Conservation (phyloP, 2,888 invertebrate species). For the Halocaridina rubra region DNA sequence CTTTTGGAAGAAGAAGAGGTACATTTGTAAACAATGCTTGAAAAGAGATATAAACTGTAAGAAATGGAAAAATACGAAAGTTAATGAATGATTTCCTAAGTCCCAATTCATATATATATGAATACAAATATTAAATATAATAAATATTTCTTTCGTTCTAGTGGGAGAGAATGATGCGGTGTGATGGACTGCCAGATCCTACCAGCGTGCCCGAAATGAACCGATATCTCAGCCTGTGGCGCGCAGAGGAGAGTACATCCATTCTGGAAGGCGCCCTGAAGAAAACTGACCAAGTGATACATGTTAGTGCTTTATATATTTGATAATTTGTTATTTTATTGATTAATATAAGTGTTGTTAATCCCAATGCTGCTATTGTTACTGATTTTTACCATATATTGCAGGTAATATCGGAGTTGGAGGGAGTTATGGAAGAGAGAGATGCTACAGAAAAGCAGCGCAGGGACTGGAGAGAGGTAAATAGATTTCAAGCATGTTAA, state of each 20-base stretch:
- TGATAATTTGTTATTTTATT: too few relatives aligned
- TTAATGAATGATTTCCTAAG: background rate
- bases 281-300: slow-evolving; percentile 44
- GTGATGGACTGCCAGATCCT: slow-evolving; percentile 64
- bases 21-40: background rate
- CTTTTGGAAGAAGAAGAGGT: slow-evolving; percentile 56
- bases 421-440: slow-evolving; percentile 51
- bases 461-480: slow-evolving; percentile 55
- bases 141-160: slow-evolving; percentile 12
- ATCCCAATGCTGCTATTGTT: too few relatives aligned
- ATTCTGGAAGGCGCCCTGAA: slow-evolving; percentile 28
- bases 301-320: slow-evolving; percentile 12
- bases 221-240: slow-evolving; percentile 60
- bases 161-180: slow-evolving; percentile 64
- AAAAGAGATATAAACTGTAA: background rate
- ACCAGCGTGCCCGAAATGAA: slow-evolving; percentile 59
- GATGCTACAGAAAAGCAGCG: slow-evolving; percentile 40
- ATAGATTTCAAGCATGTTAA: too few relatives aligned
- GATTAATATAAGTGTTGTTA: too few relatives aligned
- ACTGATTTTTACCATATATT: too few relatives aligned
- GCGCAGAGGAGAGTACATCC: slow-evolving; percentile 24
- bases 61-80: background rate
- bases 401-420: slow-evolving; percentile 61
- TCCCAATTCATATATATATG: background rate
- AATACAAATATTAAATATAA: background rate